phyloP scores from a whole-genome alignment of 2,113 vertebrate species.

The Melanostigma gelatinosum region DNA sequence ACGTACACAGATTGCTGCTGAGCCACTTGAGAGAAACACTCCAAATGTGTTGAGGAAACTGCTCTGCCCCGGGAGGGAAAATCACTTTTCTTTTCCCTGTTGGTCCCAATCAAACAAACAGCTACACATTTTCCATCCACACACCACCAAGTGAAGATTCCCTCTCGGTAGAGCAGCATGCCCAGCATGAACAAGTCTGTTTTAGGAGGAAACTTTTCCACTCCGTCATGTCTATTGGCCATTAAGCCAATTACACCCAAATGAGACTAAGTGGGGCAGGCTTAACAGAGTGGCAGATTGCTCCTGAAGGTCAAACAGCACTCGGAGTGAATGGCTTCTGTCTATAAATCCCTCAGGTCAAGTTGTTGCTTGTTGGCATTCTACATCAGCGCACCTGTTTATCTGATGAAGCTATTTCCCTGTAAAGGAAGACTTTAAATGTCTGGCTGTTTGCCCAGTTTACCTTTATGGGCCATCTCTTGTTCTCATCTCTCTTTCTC shows the following conservation, averaged over 20 bases:
- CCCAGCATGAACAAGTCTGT: constrained; percentile 39
- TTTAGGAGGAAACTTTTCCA: constrained; percentile 48
- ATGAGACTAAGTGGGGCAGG: constrained; percentile 61
- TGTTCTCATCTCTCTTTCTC: constrained; percentile 67
- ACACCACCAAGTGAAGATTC: constrained; percentile 35
- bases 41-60: constrained; percentile 77
- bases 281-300: constrained; percentile 68
- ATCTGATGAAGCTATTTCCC: constrained; percentile 77
- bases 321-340: constrained; percentile 20
- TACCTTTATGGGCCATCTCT: constrained; percentile 81
- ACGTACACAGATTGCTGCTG: constrained; percentile 57
- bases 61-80: constrained; percentile 66
- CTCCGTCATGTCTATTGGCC: constrained; percentile 48
- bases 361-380: constrained; percentile 66
- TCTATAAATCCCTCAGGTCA: constrained; percentile 60
- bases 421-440: constrained; percentile 78
- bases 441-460: constrained; percentile 76
- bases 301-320: constrained; percentile 70
- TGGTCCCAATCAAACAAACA: constrained; percentile 70
- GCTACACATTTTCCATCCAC: constrained; percentile 45
- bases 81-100: constrained; percentile 56
- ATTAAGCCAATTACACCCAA: constrained; percentile 69
- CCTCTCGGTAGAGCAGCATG: constrained; percentile 15
- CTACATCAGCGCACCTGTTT: constrained; percentile 76
- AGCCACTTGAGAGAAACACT: constrained; percentile 78